phyloP scores from a whole-genome alignment of 2,113 vertebrate genomes.

The Tretioscincus oriximinensis region DNA sequence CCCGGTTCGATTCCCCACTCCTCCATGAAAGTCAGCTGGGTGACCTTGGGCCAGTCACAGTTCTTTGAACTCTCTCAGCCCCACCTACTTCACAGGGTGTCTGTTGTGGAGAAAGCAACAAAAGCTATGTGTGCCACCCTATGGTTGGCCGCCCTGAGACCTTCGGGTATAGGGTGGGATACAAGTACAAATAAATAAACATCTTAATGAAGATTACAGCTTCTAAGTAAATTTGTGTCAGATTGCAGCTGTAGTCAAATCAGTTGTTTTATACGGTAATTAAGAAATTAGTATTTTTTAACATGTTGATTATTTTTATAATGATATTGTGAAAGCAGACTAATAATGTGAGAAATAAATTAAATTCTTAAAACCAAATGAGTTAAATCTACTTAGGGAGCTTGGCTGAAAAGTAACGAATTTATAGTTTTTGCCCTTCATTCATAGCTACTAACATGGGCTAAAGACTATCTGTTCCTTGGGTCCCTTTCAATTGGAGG shows the following conservation, averaged over 20 bases:
- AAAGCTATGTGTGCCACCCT: too few relatives aligned
- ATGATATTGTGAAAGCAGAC: too few relatives aligned
- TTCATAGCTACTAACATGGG: background rate
- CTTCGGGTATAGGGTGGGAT: too few relatives aligned
- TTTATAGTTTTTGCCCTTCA: background rate
- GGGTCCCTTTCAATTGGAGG: background rate
- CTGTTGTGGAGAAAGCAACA: too few relatives aligned
- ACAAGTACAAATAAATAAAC: too few relatives aligned
- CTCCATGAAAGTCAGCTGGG: too few relatives aligned
- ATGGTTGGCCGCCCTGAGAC: too few relatives aligned
- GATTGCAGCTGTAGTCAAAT: background rate
- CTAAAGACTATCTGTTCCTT: background rate
- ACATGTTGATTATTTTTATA: background rate
- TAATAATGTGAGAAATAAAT: background rate
- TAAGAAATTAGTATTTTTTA: background rate
- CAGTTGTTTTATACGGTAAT: background rate
- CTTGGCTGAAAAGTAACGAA: background rate
- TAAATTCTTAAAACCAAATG: background rate
- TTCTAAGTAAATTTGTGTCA: background rate
- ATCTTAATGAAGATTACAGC: background rate
- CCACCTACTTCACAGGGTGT: too few relatives aligned
- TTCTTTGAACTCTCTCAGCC: too few relatives aligned
- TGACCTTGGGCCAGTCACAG: too few relatives aligned
- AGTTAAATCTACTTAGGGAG: background rate
- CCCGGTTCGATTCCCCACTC: too few relatives aligned